Conservation (phyloP, 2,113 vertebrate species). For the Mastomys coucha region DNA sequence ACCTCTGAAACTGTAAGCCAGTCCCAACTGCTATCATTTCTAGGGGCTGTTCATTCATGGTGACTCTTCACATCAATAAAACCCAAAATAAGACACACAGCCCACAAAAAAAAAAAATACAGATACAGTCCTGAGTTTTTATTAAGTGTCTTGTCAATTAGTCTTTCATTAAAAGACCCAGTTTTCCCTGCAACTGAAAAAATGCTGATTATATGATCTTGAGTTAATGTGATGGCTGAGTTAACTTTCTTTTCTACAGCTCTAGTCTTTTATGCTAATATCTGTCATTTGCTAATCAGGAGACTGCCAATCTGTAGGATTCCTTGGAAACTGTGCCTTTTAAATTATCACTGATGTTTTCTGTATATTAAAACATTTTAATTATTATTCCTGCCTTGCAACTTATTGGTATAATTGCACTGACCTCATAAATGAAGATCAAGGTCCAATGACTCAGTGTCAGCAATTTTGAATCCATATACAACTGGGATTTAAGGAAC, state of each 20-base stretch:
- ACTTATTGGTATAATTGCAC: slow-evolving; percentile 18
- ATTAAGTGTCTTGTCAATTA: neutral
- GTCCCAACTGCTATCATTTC: too few relatives aligned
- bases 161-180: neutral
- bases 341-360: neutral
- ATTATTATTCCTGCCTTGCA: slow-evolving; percentile 22
- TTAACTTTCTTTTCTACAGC: neutral
- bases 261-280: neutral
- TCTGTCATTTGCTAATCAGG: neutral
- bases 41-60: too few relatives aligned
- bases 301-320: neutral
- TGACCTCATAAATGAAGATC: neutral
- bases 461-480: neutral
- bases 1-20: too few relatives aligned
- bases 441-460: neutral
- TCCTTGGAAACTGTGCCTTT: neutral
- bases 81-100: too few relatives aligned
- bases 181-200: neutral
- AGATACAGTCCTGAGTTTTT: neutral
- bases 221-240: neutral
- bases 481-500: neutral
- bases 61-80: too few relatives aligned
- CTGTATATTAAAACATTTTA: slow-evolving; percentile 43
- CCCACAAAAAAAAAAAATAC: neutral
- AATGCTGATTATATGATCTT: neutral